Evolutionary conservation across 2,113 vertebrate genomes (phyloP), one percentile per base, ranked within the genome.

Genomic region (Microtus oregoni): DNA sequence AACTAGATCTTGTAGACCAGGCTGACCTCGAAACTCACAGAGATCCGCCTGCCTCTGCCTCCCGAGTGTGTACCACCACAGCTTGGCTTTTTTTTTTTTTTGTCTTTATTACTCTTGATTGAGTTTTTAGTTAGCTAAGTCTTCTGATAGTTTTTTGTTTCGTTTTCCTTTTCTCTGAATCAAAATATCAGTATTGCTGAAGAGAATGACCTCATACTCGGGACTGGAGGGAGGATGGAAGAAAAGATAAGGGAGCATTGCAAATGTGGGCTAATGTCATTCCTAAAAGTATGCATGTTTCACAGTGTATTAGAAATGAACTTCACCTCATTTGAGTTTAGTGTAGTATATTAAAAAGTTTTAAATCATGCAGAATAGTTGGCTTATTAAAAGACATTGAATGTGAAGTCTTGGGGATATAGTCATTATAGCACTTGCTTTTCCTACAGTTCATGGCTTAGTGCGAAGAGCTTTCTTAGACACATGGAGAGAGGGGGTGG

Each of bases 331-430:
- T 81, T 87, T 35, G 68, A 90, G n/a, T 28, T 95, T 77, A 82
- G 50, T 78, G 26, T 35, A 22, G 63, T 92, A n/a, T 28, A 13
- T 47, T 93, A 92, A 52, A 78, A 90, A 70, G 28, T 89, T 94
- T 47, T 93, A 91, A 67, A 47, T 24, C 50, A 28, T 47, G 52
- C 50, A 73, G 95, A 87, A 32, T 81, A n/a, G 38, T 55, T 94
- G 24, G 86, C 75, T 86, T 85, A 55, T 88, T 93, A 5, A 95
- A 79, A 94, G 67, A 70, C 38, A 73, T n/a, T 96, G 38, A 89
- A 10, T 93, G 28, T 94, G 61, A 93, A 82, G 11, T 30, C 81
- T 10, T 94, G 52, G 15, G 38, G 12, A 92, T 91, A 35, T 1
- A 58, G 11, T 41, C 63, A 44, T 75, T 87, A 86, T 63, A 89